Evolutionary conservation across 1,140 invertebrate species (phyloP).

Genomic region (Lanistes nyassanus): DNA sequence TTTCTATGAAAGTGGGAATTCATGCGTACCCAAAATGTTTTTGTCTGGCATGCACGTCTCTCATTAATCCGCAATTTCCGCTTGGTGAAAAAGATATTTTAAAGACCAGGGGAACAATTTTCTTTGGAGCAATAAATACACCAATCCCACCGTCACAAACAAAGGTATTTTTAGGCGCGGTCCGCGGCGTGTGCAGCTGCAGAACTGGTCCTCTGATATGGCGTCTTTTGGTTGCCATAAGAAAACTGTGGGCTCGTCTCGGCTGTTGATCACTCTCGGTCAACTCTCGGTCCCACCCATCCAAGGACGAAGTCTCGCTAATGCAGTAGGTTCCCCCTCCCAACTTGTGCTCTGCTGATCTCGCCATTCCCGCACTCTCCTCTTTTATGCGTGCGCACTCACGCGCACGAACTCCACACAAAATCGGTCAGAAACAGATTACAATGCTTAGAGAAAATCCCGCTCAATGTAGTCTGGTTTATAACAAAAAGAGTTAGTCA

Average conservation of each 20-base stretch:
- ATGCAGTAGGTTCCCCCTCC: background rate
- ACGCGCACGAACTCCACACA: background rate
- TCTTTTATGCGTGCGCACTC: background rate
- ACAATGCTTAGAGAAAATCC: too few relatives aligned
- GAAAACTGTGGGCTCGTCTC: background rate
- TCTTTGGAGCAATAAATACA: background rate
- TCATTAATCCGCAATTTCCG: too few relatives aligned
- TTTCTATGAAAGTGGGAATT: background rate
- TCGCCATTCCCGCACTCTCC: background rate
- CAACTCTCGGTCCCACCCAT: background rate
- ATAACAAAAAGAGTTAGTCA: too few relatives aligned
- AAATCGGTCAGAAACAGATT: too few relatives aligned
- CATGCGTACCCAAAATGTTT: background rate
- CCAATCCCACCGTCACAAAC: background rate
- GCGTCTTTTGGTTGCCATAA: background rate
- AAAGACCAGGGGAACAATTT: background rate
- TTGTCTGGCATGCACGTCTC: background rate
- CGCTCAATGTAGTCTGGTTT: too few relatives aligned
- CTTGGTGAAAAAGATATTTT: background rate
- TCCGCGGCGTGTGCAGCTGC: too few relatives aligned
- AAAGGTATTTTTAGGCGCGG: background rate
- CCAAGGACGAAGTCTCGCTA: background rate
- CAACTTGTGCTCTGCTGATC: background rate
- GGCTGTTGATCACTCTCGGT: background rate
- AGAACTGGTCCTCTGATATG: background rate